Evolutionary conservation across 2,797 vertebrate genomes (phyloP).

Genomic region (Anguilla pacifica): DNA sequence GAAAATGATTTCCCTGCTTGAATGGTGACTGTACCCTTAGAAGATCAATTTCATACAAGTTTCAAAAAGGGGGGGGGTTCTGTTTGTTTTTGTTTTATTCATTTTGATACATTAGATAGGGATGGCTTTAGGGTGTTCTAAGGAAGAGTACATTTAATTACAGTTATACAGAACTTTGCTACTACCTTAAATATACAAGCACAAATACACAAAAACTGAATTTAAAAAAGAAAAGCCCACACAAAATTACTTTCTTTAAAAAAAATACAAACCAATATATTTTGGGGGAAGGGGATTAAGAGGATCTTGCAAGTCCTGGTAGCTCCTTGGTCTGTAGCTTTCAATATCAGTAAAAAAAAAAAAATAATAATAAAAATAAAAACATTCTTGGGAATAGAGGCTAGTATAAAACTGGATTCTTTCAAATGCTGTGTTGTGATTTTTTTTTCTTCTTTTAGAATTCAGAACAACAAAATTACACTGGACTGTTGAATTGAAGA

Average conservation of each 20-base stretch:
- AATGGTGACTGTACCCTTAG: constrained; percentile 75
- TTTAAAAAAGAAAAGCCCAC: constrained; percentile 67
- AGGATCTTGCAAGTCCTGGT: constrained; percentile 77
- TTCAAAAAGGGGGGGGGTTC: constrained; percentile 37
- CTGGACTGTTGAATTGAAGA: constrained; percentile 54
- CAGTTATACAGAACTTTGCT: constrained; percentile 80
- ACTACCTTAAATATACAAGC: constrained; percentile 84
- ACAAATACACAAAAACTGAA: constrained; percentile 77
- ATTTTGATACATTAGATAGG: constrained; percentile 76
- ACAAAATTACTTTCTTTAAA: constrained; percentile 75
- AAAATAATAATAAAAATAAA: constrained; percentile 62
- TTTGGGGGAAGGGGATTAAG: constrained; percentile 74
- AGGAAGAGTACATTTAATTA: constrained; percentile 81
- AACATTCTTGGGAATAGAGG: constrained; percentile 79
- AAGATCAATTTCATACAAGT: constrained; percentile 71
- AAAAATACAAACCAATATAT: constrained; percentile 67
- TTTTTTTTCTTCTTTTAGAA: constrained; percentile 54
- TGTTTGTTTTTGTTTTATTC: constrained; percentile 64
- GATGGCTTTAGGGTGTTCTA: constrained; percentile 78
- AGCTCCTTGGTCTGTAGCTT: constrained; percentile 95
- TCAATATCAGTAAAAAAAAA: constrained; percentile 76
- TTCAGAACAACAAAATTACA: constrained; percentile 60
- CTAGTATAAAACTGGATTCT: constrained; percentile 70
- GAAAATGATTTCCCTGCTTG: constrained; percentile 63
- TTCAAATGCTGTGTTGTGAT: constrained; percentile 57